Conservation (phyloP, 1,140 invertebrate species). For the Sitophilus oryzae region DNA sequence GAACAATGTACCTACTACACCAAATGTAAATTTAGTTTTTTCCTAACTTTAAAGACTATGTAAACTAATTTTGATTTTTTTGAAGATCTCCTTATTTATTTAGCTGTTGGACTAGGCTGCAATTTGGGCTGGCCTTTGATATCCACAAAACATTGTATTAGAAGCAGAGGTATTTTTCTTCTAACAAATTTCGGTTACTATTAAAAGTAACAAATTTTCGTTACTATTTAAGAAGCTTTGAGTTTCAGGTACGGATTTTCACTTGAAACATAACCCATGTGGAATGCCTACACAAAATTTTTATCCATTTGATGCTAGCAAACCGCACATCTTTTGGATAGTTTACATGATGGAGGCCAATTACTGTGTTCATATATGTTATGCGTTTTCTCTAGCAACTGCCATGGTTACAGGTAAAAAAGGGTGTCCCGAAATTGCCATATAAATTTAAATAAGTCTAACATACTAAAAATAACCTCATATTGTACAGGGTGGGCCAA, state of each 20-base stretch:
- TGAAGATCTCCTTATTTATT: conserved; percentile 15
- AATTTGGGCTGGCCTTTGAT: conserved; percentile 14
- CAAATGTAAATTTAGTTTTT: conserved; percentile 11
- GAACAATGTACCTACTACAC: conserved; percentile 1
- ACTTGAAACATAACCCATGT: conserved; percentile 19
- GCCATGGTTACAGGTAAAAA: conserved; percentile 15
- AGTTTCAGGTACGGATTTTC: conserved; percentile 15
- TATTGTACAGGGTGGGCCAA: no score
- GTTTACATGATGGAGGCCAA: conserved; percentile 5
- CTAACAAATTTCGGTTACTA: no score
- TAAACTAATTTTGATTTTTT: conserved; percentile 1
- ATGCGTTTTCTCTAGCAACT: conserved; percentile 13
- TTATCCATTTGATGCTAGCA: conserved; percentile 19
- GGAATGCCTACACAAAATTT: conserved; percentile 18
- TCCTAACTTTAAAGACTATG: neutral
- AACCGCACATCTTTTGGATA: conserved; percentile 9
- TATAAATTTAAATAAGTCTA: no score
- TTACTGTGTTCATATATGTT: conserved; percentile 12
- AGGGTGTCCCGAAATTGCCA: no score
- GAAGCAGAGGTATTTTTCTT: conserved; percentile 10
- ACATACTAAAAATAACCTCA: no score
- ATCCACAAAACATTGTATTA: conserved; percentile 8
- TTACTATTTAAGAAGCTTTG: no score
- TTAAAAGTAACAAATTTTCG: no score
- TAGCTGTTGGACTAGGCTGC: neutral